Evolutionary conservation across 2,113 vertebrate genomes (phyloP).

Genomic region (Psephotus haematonotus): DNA sequence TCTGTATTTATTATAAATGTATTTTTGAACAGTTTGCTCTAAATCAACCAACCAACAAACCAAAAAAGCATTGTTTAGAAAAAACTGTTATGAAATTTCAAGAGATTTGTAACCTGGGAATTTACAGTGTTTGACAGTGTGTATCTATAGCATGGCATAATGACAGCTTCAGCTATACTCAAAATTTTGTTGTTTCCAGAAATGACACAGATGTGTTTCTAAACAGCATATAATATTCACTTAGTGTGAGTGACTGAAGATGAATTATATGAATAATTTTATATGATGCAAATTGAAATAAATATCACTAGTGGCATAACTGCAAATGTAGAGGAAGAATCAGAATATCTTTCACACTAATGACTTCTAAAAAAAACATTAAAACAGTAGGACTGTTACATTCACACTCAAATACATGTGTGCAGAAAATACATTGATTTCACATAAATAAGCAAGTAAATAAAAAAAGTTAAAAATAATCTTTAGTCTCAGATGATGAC

Average conservation of each 20-base stretch:
- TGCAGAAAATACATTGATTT: neutral
- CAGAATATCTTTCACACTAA: neutral
- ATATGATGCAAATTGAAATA: neutral
- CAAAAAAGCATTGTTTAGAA: neutral
- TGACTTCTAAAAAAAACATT: neutral
- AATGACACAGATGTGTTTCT: neutral
- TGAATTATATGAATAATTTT: neutral
- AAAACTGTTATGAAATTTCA: neutral
- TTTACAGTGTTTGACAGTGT: neutral
- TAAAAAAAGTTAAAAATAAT: neutral
- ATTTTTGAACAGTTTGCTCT: neutral
- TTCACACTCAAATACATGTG: neutral
- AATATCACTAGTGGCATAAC: neutral
- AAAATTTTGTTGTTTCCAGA: neutral
- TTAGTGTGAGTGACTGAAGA: neutral
- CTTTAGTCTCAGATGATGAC: neutral
- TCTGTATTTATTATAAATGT: constrained; percentile 5
- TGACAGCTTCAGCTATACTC: neutral
- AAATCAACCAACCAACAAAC: neutral
- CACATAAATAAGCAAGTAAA: neutral
- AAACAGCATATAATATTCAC: neutral
- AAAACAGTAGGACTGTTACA: neutral
- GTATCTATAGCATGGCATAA: constrained; percentile 3
- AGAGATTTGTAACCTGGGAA: constrained; percentile 12
- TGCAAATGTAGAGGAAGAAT: neutral